Evolutionary conservation across 2,797 vertebrate genomes (phyloP).

Genomic region (Microctenopoma lineatum): DNA sequence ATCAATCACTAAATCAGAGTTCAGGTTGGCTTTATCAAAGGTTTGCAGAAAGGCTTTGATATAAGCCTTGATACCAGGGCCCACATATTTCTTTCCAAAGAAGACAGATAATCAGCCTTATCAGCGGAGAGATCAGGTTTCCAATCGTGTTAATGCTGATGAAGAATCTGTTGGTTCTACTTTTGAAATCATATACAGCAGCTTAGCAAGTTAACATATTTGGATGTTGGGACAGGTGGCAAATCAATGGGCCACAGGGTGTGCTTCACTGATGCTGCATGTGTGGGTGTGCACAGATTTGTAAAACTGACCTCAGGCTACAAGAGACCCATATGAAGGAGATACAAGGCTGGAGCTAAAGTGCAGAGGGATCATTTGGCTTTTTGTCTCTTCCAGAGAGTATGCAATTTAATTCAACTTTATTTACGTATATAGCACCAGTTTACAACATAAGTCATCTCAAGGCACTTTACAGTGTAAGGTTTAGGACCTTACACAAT

Average conservation of each 20-base stretch:
- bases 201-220: slow-evolving; percentile 27
- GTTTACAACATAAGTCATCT: too few relatives aligned
- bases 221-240: slow-evolving; percentile 12
- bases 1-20: slow-evolving; percentile 61
- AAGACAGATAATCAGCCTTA: slow-evolving; percentile 62
- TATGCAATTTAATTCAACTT: too few relatives aligned
- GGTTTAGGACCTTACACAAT: too few relatives aligned
- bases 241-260: slow-evolving; percentile 22
- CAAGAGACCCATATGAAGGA: slow-evolving; percentile 2
- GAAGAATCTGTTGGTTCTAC: slow-evolving; percentile 42
- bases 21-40: slow-evolving; percentile 69
- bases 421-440: too few relatives aligned
- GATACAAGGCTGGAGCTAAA: not conserved
- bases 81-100: slow-evolving; percentile 44
- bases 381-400: too few relatives aligned
- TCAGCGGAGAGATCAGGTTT: slow-evolving; percentile 58
- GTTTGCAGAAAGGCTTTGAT: slow-evolving; percentile 58
- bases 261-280: slow-evolving; percentile 1
- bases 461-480: too few relatives aligned
- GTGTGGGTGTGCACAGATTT: not conserved
- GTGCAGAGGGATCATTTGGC: too few relatives aligned
- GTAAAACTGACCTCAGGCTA: slow-evolving; percentile 12
- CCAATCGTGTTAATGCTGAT: slow-evolving; percentile 55
- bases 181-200: slow-evolving; percentile 48
- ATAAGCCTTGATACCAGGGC: slow-evolving; percentile 42